phyloP scores from a whole-genome alignment of 1,140 invertebrate genomes.

The Teleopsis dalmanni region DNA sequence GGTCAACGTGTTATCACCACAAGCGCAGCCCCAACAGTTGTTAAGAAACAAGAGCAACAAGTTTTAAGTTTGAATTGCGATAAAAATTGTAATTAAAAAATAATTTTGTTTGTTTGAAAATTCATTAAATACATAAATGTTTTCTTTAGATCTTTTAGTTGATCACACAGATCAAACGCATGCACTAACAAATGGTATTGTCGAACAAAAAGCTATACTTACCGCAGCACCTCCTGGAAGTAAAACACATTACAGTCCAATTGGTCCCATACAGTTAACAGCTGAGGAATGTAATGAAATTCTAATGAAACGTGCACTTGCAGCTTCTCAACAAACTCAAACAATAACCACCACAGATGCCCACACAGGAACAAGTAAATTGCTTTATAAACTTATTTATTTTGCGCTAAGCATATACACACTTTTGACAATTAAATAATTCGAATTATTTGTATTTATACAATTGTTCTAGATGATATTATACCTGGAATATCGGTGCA shows the following conservation, averaged over 20 bases:
- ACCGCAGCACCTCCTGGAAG: slow-evolving; percentile 32
- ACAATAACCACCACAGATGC: slow-evolving; percentile 38
- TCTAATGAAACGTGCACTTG: slow-evolving; percentile 55
- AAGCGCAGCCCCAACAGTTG: slow-evolving; percentile 30
- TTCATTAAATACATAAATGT: slow-evolving; percentile 10
- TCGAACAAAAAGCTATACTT: slow-evolving; percentile 41
- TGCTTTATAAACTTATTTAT: neutral
- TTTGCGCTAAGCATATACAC: too few relatives aligned
- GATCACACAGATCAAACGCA: slow-evolving; percentile 40
- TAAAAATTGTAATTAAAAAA: slow-evolving; percentile 39
- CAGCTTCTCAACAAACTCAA: slow-evolving; percentile 41
- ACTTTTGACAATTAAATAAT: too few relatives aligned
- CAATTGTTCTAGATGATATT: slow-evolving; percentile 30
- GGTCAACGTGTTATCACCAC: slow-evolving; percentile 42
- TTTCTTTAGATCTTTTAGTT: slow-evolving; percentile 34
- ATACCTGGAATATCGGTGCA: slow-evolving; percentile 44
- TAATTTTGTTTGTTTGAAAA: slow-evolving; percentile 6
- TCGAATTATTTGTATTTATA: neutral
- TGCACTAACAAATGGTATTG: slow-evolving; percentile 38
- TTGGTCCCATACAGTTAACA: slow-evolving; percentile 62
- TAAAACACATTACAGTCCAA: slow-evolving; percentile 49
- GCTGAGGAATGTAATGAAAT: slow-evolving; percentile 72
- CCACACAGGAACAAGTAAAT: slow-evolving; percentile 40
- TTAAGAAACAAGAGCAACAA: slow-evolving; percentile 43
- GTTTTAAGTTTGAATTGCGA: slow-evolving; percentile 40